These are phyloP conservation scores for Chrysemys picta DNA, from an alignment of 2,113 vertebrate species.

Conservation along the genomic window DNA sequence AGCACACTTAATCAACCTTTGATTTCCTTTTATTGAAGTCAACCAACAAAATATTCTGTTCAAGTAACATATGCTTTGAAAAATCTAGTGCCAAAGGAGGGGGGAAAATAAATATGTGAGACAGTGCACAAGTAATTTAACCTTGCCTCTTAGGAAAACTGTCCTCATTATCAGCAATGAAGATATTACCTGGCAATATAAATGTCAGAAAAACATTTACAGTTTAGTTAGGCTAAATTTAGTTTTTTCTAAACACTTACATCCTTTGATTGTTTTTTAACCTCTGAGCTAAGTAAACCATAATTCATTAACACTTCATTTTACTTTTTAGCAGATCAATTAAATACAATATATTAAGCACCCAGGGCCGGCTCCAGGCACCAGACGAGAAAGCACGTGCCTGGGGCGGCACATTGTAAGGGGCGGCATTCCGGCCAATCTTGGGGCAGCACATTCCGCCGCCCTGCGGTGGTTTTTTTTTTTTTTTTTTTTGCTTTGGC, in stretches of 20 bases:
- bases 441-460: no score
- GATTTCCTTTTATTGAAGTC: background rate
- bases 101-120: background rate
- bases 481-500: no score
- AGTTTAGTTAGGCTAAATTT: background rate
- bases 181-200: constrained; percentile 20
- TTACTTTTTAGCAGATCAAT: background rate
- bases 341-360: background rate
- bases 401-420: no score
- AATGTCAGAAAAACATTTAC: constrained; percentile 31
- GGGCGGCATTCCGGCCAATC: no score
- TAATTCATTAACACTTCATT: background rate
- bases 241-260: background rate
- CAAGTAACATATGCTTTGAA: constrained; percentile 21
- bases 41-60: constrained; percentile 46
- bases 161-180: background rate
- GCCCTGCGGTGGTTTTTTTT: no score
- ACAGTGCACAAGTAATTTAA: constrained; percentile 38
- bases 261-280: background rate
- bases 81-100: constrained; percentile 35
- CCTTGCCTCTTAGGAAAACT: constrained; percentile 25
- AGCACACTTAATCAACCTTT: background rate
- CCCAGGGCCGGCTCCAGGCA: no score
- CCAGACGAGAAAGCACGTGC: no score
- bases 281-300: background rate